Conservation (phyloP, 2,888 invertebrate species). For the Mesodorylaimus sp. region DNA sequence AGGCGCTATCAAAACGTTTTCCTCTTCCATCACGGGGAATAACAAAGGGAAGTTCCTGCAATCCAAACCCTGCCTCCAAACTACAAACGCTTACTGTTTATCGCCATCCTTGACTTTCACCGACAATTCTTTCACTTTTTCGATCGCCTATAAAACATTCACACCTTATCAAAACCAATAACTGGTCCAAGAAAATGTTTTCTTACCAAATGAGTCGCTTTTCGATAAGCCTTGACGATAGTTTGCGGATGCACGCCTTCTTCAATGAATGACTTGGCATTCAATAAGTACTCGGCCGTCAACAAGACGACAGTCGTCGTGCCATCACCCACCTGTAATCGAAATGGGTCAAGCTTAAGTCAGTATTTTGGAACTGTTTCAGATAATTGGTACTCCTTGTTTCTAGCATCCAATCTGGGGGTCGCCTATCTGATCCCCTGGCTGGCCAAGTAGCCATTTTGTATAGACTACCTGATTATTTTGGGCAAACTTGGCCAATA, state of each 20-base stretch:
- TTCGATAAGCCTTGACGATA: slow-evolving; percentile 69
- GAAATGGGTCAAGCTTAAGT: not conserved
- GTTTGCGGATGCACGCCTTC: slow-evolving; percentile 86
- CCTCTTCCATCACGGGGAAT: too few relatives aligned
- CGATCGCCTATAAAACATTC: slow-evolving; percentile 42
- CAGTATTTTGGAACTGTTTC: not conserved
- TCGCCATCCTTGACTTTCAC: slow-evolving; percentile 38
- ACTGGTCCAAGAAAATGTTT: not conserved
- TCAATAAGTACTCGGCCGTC: slow-evolving; percentile 83
- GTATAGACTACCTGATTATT: too few relatives aligned
- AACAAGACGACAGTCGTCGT: slow-evolving; percentile 90
- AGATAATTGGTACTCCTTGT: too few relatives aligned
- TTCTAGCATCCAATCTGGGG: too few relatives aligned
- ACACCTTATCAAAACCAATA: not conserved
- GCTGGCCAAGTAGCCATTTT: too few relatives aligned
- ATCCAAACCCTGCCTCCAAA: too few relatives aligned
- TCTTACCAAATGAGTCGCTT: slow-evolving; percentile 49
- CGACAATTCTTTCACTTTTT: slow-evolving; percentile 61
- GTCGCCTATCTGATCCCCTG: too few relatives aligned
- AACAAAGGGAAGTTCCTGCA: too few relatives aligned
- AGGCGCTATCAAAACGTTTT: too few relatives aligned
- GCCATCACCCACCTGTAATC: slow-evolving; percentile 73
- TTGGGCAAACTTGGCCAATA: too few relatives aligned
- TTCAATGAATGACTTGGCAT: slow-evolving; percentile 81
- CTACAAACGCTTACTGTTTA: slow-evolving; percentile 11